Evolutionary conservation across 2,113 vertebrate genomes (phyloP), one percentile per base, ranked within the genome.

Genomic region (Xenopus borealis): DNA sequence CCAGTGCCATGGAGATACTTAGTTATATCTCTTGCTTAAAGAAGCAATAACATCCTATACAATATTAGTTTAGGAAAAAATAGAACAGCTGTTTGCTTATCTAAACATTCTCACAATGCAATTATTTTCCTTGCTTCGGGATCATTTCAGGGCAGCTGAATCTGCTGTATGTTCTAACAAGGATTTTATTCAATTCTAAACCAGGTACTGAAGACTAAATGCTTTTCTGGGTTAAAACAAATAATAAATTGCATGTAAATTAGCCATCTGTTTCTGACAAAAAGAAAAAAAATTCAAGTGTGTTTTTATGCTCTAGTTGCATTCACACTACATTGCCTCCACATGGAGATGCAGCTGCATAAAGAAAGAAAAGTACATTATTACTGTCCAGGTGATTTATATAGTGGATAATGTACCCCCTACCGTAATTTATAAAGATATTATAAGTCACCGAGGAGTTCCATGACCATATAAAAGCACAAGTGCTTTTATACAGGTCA

Each of bases 131-230:
- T 19, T 52, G 27, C 30, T 59, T 66, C 19, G 59, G 53, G 63
- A 74, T 74, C 52, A 66, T 66, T 74, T 74, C 72, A 74, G 63
- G 72, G 58, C 72, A 74, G 40, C 63, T 47, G 62, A 55, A 57
- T 73, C 62, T 73, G 72, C 63, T 74, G 64, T 47, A 63, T 47
- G 66, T 58, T 52, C 23, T 63, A 74, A 63, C 19, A 55, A 58
- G 62, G 14, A 46, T 46, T 66, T 65, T 66, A 27, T 30, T 66
- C 58, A 47, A 46, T 64, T 66, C 63, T 66, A 47, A 66, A 66
- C 52, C 72, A 66, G 72, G 63, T 74, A 74, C 53, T 58, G 63
- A 74, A 66, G 11, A 50, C 45, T 17, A 27, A 59, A 47, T 47
- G 72, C 72, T 74, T 50, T 47, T 46, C 33, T 57, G 45, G 53